Evolutionary conservation across 1,140 invertebrate genomes (phyloP), one percentile per base, ranked within the genome.

Genomic region (Mamestra configurata): DNA sequence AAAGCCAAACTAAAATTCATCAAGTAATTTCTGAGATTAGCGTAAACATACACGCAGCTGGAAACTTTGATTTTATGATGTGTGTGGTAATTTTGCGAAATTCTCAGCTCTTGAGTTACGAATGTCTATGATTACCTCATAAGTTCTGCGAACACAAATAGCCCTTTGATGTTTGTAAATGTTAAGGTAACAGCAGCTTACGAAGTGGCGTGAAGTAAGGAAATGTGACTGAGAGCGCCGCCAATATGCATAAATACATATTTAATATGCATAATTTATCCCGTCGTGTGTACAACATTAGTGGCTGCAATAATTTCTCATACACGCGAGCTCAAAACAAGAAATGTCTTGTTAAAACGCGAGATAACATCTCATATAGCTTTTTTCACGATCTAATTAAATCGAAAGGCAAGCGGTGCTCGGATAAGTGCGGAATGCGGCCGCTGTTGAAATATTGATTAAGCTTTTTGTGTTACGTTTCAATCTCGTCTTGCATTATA

Each of bases 381-480:
- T 88, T 85, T 90, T 90, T 92, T 89, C 86, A 90, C 88, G 87
- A 90, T 92, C 86, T 89, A 90, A 92, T 92, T 92, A 92, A 90
- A 90, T 88, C 84, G 89, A 89, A 92, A 90, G 88, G 76, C 85
- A 85, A 87, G 83, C 86, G 80, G 76, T 71, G 70, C 77, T 85
- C 84, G 87, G 83, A 89, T 89, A 89, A 86, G 81, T 79, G 55
- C 61, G 88, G 89, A 92, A 92, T 91, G 88, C 88, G 89, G 90
- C 80, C 89, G 85, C 80, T 87, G 89, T 76, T 76, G 73, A 76
- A 89, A 90, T 87, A 89, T 91, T 88, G 88, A 90, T 88, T 91
- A 86, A 83, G 84, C 89, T 89, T 89, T 88, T 86, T 91, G 84
- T 89, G 79, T 84, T 85, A 71, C 84, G 73, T 81, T 80, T 81